Evolutionary conservation across 2,113 vertebrate genomes (phyloP).

Genomic region (Cinclus mexicanus): DNA sequence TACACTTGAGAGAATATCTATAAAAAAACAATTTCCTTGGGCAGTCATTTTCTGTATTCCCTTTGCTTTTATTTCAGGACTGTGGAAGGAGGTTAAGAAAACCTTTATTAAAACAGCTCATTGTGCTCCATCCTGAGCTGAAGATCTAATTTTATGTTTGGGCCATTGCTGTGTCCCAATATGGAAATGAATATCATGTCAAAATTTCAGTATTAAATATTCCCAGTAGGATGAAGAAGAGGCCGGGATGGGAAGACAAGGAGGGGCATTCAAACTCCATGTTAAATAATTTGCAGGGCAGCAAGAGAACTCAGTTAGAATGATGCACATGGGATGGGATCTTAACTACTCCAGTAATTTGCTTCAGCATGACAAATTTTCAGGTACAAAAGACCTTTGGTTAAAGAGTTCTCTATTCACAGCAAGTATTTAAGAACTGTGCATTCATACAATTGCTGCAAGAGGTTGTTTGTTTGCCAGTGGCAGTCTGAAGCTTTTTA

Average conservation of each 20-base stretch:
- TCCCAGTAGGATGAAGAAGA: neutral
- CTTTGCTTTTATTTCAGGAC: conserved; percentile 35
- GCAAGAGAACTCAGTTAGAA: neutral
- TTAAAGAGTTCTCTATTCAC: neutral
- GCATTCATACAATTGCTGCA: neutral
- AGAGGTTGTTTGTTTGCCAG: neutral
- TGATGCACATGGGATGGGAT: neutral
- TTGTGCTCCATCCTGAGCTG: neutral
- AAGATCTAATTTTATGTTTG: conserved; percentile 37
- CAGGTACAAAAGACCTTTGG: neutral
- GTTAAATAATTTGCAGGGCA: neutral
- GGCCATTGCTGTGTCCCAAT: neutral
- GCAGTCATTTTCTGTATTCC: conserved; percentile 23
- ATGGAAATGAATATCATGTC: conserved; percentile 3
- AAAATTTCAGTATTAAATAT: neutral
- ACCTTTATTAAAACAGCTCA: conserved; percentile 33
- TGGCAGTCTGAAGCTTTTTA: neutral
- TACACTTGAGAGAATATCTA: conserved; percentile 33
- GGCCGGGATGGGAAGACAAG: neutral
- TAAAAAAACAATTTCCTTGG: conserved; percentile 46
- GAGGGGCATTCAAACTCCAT: neutral
- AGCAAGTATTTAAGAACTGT: neutral
- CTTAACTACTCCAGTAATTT: neutral
- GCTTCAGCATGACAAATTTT: neutral
- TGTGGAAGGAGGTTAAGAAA: conserved; percentile 32